Base-by-base conservation (phyloP, 2,888 invertebrate genomes). In the Diarsia brunnea region DNA sequence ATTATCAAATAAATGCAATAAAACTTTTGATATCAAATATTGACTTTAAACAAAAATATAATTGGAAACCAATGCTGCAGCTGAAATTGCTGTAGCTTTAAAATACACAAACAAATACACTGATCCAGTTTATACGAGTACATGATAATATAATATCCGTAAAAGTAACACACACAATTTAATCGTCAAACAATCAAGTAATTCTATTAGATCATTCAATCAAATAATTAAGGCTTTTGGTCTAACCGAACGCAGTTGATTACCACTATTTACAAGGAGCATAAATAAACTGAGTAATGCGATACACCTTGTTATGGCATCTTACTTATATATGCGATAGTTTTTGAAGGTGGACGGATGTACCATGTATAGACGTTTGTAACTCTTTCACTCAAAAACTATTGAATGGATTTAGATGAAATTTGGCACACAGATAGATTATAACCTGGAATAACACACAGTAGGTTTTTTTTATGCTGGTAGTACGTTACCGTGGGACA, bases 21-120 rank as follows among this genome's bases (percentile, higher is more conserved):
- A 4, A 53, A n/a, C 11, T 71, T 38, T 58, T 60, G 16, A 69
- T 55, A 58, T 8, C 27, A 31, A 69, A 45, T 58, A 47, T 58
- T 58, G 21, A 45, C n/a, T 71, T 70, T 11, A 19, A n/a, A 10
- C 45, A 55, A 31, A 71, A 38, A 38, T 38, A 38, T 14, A 53
- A 14, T 21, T 45, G 0, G 8, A 0, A n/a, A 43, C 8, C 16
- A 61, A 16, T 31, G 31, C 14, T 5, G 38, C 38, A 38, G 38
- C n/a, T 49, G 12, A 21, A 49, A 60, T 24, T 43, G 16, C 7
- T 16, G 7, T 19, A 43, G 11, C 31, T 47, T 27, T 14, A 76
- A 67, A 60, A 31, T 31, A 67, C 24, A 58, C 16, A 16, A 43
- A 27, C 55, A 43, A 55, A 49, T 66, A 14, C 38, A 14, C 12